Percentiles rank a stretch among this genome's conserved stretches.
These are phyloP conservation scores for Nymphalis c-album DNA, from an alignment of 2,888 invertebrate species.

Conservation along the genomic window DNA sequence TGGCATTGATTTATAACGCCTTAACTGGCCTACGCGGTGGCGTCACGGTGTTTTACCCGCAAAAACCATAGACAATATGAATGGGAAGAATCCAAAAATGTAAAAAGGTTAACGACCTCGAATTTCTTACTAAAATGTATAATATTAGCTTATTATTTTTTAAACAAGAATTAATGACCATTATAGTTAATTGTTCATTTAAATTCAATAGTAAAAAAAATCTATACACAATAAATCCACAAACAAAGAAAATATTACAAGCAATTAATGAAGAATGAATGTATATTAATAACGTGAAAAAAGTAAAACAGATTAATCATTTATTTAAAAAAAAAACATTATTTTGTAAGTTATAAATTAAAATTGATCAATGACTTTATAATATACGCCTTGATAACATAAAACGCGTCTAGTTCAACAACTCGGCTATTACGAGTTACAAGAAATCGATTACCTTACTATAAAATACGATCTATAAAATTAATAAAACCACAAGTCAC, in stretches of 20 bases:
- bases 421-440: slow-evolving; percentile 5
- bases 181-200: too few relatives aligned
- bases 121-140: neutral
- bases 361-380: slow-evolving; percentile 6
- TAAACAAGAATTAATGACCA: neutral
- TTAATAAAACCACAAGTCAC: slow-evolving; percentile 21
- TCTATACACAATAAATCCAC: too few relatives aligned
- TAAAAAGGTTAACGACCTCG: slow-evolving; percentile 3
- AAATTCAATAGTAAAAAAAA: too few relatives aligned
- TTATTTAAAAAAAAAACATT: too few relatives aligned
- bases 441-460: slow-evolving; percentile 18
- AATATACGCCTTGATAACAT: neutral
- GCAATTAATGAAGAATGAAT: too few relatives aligned
- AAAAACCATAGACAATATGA: slow-evolving; percentile 25
- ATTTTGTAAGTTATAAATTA: neutral
- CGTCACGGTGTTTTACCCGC: slow-evolving; percentile 5
- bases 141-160: neutral
- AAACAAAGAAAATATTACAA: too few relatives aligned
- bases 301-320: too few relatives aligned
- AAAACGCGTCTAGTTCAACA: slow-evolving; percentile 8
- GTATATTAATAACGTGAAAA: too few relatives aligned
- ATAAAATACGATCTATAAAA: neutral
- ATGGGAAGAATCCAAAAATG: slow-evolving; percentile 20
- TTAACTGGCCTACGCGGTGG: slow-evolving; percentile 5
- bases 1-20: slow-evolving; percentile 26